phyloP scores from a whole-genome alignment of 2,113 vertebrate species.

The Aegithalos caudatus region DNA sequence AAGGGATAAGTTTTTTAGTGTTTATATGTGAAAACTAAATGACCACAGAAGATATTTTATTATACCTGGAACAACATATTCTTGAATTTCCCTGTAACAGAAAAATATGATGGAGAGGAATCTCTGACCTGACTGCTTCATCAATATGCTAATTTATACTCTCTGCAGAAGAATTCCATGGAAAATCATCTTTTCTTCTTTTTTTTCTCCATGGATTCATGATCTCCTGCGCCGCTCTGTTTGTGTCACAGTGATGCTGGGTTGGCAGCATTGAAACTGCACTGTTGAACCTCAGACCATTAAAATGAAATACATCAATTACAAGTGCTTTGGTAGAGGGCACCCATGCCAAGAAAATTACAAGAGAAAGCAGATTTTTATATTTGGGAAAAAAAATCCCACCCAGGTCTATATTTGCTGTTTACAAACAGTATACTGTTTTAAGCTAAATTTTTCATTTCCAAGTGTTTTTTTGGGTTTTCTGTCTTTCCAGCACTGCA shows the following conservation, averaged over 20 bases:
- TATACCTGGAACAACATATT: neutral
- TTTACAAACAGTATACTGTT: neutral
- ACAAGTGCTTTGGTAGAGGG: neutral
- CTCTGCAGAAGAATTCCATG: neutral
- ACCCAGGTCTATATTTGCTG: neutral
- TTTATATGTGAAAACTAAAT: slow-evolving; percentile 9
- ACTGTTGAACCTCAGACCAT: neutral
- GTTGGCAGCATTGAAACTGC: neutral
- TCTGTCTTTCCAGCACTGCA: neutral
- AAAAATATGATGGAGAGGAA: neutral
- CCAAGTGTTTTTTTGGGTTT: neutral
- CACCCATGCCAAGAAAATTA: neutral
- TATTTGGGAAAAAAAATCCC: neutral
- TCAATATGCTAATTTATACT: neutral
- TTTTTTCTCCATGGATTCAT: neutral
- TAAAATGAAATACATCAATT: neutral
- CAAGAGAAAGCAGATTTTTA: neutral
- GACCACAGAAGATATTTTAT: neutral
- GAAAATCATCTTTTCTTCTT: neutral
- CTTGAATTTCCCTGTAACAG: neutral
- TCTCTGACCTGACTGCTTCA: neutral
- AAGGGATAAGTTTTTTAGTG: neutral
- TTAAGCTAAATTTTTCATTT: neutral
- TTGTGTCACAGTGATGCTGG: neutral
- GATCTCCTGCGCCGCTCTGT: neutral